A percentile compares a stretch with the other conserved stretches of the same genome.
Evolutionary conservation across 1,140 invertebrate species (phyloP).

Genomic region (Lepidurus packardi): DNA sequence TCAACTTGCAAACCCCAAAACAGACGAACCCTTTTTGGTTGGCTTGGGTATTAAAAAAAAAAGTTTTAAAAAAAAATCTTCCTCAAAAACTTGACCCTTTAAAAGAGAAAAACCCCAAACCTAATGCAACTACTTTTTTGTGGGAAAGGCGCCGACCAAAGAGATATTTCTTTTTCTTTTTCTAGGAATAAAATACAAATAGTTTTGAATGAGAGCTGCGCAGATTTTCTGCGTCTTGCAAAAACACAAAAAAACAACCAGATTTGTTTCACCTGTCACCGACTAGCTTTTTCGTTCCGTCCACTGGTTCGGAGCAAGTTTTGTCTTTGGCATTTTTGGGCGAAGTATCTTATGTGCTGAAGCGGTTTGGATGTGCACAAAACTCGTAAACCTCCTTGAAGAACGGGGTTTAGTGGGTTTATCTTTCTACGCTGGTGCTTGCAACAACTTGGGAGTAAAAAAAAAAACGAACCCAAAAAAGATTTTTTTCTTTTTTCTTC

Average conservation of each 20-base stretch:
- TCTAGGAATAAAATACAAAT: background rate
- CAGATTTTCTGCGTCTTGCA: background rate
- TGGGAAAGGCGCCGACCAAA: background rate
- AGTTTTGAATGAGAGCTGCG: background rate
- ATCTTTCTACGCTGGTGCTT: background rate
- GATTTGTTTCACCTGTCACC: slow-evolving; percentile 10
- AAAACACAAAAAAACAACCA: background rate
- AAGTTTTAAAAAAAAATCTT: no score
- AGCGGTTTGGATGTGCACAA: background rate
- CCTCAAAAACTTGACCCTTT: background rate
- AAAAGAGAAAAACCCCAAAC: background rate
- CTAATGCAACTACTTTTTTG: background rate
- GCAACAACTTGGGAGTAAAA: no score
- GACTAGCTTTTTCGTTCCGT: background rate
- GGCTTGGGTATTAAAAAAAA: background rate
- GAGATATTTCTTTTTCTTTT: background rate
- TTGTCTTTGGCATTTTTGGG: background rate
- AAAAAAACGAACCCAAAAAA: no score
- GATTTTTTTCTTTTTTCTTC: no score
- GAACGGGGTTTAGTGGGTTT: background rate
- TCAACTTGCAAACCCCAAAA: slow-evolving; percentile 4
- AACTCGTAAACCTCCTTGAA: background rate
- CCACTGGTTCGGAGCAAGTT: background rate
- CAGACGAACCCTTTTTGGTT: background rate
- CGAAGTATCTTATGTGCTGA: background rate